phyloP scores from a whole-genome alignment of 2,113 vertebrate species.

The Pomatostomus ruficeps region DNA sequence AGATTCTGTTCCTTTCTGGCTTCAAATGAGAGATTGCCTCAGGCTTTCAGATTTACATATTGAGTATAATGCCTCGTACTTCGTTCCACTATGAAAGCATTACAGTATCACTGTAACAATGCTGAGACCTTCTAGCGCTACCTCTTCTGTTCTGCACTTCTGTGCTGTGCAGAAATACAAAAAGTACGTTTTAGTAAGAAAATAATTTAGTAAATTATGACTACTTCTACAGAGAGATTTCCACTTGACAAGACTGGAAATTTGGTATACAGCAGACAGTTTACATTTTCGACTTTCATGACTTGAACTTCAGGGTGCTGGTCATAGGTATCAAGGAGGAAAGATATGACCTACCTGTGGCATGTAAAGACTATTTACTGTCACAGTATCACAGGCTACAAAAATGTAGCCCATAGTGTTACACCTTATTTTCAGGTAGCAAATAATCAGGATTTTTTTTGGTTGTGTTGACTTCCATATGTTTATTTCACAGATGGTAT shows the following conservation, averaged over 20 bases:
- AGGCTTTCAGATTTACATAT: background rate
- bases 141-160: background rate
- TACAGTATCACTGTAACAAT: background rate
- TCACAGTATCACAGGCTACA: background rate
- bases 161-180: background rate
- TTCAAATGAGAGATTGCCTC: background rate
- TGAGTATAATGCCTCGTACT: background rate
- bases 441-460: background rate
- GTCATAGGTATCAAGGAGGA: background rate
- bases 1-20: background rate
- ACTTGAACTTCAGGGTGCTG: background rate
- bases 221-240: background rate
- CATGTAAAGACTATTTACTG: background rate
- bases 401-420: background rate
- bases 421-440: background rate
- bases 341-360: background rate
- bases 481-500: background rate
- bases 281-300: background rate
- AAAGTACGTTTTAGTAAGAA: background rate
- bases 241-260: background rate
- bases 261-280: background rate
- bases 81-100: background rate
- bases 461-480: background rate
- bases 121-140: background rate
- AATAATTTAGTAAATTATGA: background rate